Evolutionary conservation across 2,113 vertebrate genomes (phyloP), one percentile per base, ranked within the genome.

Genomic region (Nannospalax galili): DNA sequence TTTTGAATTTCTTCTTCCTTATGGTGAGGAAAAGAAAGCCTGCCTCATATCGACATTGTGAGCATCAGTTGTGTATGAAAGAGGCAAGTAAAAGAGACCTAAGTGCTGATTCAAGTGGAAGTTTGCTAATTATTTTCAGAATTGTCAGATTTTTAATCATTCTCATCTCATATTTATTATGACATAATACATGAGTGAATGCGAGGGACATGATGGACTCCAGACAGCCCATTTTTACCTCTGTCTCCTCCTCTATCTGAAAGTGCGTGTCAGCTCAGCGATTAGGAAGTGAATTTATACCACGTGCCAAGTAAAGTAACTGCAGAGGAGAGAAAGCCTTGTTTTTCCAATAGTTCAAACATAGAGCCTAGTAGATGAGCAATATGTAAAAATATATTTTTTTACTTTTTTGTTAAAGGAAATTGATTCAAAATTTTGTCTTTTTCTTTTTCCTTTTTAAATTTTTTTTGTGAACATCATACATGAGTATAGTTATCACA

Each of bases 1-100:
- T 74, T 91, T 35, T 80, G 82, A 91, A 91, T 84, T 96, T 96
- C 32, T 82, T 94, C 77, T 94, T 92, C 74, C 94, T 58, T 89
- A 52, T 52, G 40, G 12, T 79, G 48, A 3, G 24, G 45, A 77
- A 64, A 77, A 85, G 52, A 77, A 89, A 82, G 12, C 32, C 62
- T 77, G 62, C 26, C 2, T 87, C 75, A 73, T 48, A 74, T 14
- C 82, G 72, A 82, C 42, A 84, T 1, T 48, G 1, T 79, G 9
- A 91, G 0, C 17, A 48, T 78, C 35, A 94, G 72, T 45, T 12
- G 73, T 26, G 7, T 32, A 69, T 56, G 26, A 62, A 93, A 67
- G 3, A 78, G 3, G 26, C 35, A 91, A 87, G 32, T 1, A 28
- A n/a, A 48, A 80, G 75, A 81, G 32, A 69, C 5, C 12, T 40